A percentile compares a stretch with the other conserved stretches of the same genome.
Conservation (phyloP, 1,140 invertebrate species). For the Pseudoatta argentina region DNA sequence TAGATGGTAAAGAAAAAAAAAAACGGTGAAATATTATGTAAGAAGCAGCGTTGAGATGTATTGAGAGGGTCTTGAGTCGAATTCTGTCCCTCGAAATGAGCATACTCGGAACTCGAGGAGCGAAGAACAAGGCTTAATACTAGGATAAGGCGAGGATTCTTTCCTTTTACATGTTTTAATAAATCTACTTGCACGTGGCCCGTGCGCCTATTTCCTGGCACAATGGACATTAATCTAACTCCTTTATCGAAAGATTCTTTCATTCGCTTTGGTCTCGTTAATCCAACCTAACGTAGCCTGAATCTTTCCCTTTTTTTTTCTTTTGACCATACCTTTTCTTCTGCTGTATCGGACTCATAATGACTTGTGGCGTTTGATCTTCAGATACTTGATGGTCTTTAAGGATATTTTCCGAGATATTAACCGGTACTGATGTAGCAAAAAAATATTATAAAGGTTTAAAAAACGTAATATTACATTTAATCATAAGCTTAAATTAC, state of each 20-base stretch:
- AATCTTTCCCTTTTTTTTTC: conserved; percentile 25
- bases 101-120: not conserved
- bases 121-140: conserved; percentile 54
- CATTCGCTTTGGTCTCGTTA: conserved; percentile 38
- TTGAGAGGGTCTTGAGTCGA: conserved; percentile 6
- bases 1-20: not conserved
- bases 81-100: conserved; percentile 35
- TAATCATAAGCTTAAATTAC: not conserved
- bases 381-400: conserved; percentile 6
- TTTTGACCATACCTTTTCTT: conserved; percentile 3
- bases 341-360: conserved; percentile 1
- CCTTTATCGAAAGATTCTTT: conserved; percentile 30
- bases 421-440: not conserved
- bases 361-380: conserved; percentile 36
- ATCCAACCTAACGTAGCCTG: conserved; percentile 20
- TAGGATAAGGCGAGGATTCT: conserved; percentile 73
- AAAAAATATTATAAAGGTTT: conserved; percentile 4
- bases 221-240: conserved; percentile 40
- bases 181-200: conserved; percentile 73
- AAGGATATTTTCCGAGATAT: conserved; percentile 12
- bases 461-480: not conserved
- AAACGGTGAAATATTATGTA: conserved; percentile 25
- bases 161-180: conserved; percentile 79
- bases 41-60: conserved; percentile 2
- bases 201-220: not conserved